Evolutionary conservation across 1,140 invertebrate species (phyloP).

Genomic region (Contarinia nasturtii): DNA sequence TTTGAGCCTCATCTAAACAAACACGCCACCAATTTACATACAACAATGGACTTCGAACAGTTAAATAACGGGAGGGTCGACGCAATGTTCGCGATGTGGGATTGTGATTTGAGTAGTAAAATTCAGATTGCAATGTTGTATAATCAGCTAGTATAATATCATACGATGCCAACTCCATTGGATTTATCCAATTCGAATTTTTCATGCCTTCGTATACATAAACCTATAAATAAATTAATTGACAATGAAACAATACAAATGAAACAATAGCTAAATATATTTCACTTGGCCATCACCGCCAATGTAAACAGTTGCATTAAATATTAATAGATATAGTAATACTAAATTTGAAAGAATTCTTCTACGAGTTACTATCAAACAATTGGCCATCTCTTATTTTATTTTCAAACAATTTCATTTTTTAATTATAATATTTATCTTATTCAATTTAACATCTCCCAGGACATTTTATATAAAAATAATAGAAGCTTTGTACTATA

Average conservation of each 20-base stretch:
- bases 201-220: conserved; percentile 34
- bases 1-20: conserved; percentile 68
- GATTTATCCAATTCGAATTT: conserved; percentile 40
- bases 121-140: conserved; percentile 36
- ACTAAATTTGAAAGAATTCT: too few relatives aligned
- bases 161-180: conserved; percentile 37
- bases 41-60: conserved; percentile 35
- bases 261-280: too few relatives aligned
- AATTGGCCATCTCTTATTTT: too few relatives aligned
- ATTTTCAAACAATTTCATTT: too few relatives aligned
- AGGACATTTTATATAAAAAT: too few relatives aligned
- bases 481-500: too few relatives aligned
- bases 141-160: conserved; percentile 64
- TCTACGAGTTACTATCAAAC: too few relatives aligned
- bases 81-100: conserved; percentile 10
- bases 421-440: too few relatives aligned
- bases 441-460: too few relatives aligned
- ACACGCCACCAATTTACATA: conserved; percentile 58
- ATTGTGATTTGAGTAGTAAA: conserved; percentile 26
- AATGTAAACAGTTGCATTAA: not conserved
- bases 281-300: not conserved
- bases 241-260: not conserved
- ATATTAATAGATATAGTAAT: too few relatives aligned
- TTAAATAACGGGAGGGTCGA: conserved; percentile 11
- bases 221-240: conserved; percentile 15